Percentiles rank a stretch among this genome's conserved stretches.
phyloP scores from a whole-genome alignment of 2,888 invertebrate genomes.

The Hirtodrosophila duncani region DNA sequence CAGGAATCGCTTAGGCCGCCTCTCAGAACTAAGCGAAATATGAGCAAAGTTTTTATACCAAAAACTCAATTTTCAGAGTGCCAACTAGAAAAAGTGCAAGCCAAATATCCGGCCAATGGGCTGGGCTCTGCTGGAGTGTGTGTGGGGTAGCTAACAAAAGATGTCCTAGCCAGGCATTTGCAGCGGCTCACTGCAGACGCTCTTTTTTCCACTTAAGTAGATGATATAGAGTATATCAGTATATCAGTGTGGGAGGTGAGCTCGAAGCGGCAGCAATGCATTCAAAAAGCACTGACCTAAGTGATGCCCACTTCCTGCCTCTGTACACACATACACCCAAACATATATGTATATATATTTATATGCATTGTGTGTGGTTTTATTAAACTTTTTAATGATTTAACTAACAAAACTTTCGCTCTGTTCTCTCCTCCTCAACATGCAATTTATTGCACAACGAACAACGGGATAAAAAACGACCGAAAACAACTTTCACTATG shows the following conservation, averaged over 20 bases:
- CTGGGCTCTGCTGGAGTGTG: too few species aligned
- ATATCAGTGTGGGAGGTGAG: too few species aligned
- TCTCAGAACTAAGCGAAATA: slow-evolving; percentile 37
- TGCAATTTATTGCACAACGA: slow-evolving; percentile 67
- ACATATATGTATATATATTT: slow-evolving; percentile 8
- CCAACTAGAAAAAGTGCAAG: too few species aligned
- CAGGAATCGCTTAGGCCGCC: slow-evolving; percentile 29
- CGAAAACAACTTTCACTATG: slow-evolving; percentile 51
- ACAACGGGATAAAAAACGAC: not conserved
- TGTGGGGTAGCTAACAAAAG: too few species aligned
- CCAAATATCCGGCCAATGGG: too few species aligned
- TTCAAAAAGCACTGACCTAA: slow-evolving; percentile 22
- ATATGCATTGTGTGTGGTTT: slow-evolving; percentile 45
- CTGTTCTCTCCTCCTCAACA: slow-evolving; percentile 73
- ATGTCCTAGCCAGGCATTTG: too few species aligned
- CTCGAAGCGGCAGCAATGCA: slow-evolving; percentile 33
- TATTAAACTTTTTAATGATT: slow-evolving; percentile 77
- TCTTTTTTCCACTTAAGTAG: too few species aligned
- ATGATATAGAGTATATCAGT: too few species aligned
- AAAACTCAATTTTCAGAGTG: slow-evolving; percentile 26
- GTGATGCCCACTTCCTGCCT: not conserved
- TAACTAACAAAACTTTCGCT: slow-evolving; percentile 75
- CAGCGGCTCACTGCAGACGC: too few species aligned
- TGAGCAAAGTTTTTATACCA: slow-evolving; percentile 47
- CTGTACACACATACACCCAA: not conserved